Conservation (phyloP, 37 sponge, comb jelly and placozoan genomes). For the Tethya wilhelma region DNA sequence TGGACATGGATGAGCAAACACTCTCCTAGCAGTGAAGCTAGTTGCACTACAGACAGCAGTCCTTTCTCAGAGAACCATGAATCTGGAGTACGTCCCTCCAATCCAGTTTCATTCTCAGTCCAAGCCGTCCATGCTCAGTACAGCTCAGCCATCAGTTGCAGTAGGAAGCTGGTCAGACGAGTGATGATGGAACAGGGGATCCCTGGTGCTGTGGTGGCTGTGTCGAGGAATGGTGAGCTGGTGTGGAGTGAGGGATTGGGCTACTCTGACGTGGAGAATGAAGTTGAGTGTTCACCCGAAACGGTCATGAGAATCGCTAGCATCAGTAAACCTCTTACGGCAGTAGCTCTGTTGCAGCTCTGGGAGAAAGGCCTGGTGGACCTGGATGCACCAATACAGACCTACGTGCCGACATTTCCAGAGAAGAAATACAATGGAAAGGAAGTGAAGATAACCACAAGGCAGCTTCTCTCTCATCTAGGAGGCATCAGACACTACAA, state of each 20-base stretch:
- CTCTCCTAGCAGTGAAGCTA: background rate
- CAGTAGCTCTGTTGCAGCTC: constrained; percentile 71
- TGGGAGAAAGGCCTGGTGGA: constrained; percentile 80
- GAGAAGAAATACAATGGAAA: constrained; percentile 66
- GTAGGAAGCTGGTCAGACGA: constrained; percentile 13
- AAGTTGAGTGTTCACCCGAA: constrained; percentile 52
- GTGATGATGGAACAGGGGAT: constrained; percentile 64
- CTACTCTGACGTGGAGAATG: constrained; percentile 83
- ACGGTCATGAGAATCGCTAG: constrained; percentile 95
- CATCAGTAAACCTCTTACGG: constrained; percentile 87
- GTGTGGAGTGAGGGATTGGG: constrained; percentile 83
- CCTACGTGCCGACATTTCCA: constrained; percentile 78
- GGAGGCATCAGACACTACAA: constrained; percentile 82
- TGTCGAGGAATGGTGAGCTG: constrained; percentile 60
- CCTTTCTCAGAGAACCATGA: background rate
- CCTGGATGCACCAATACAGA: constrained; percentile 81
- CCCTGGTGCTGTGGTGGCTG: constrained; percentile 73
- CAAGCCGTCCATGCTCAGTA: background rate
- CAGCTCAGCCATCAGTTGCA: background rate
- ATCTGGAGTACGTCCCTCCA: background rate
- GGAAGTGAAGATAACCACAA: constrained; percentile 66
- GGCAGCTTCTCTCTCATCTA: constrained; percentile 79
- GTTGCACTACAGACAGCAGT: background rate
- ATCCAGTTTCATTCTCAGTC: too few species aligned
- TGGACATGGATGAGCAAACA: too few species aligned